Base-by-base conservation (phyloP, 2,113 vertebrate genomes). In the Tamias sibiricus region DNA sequence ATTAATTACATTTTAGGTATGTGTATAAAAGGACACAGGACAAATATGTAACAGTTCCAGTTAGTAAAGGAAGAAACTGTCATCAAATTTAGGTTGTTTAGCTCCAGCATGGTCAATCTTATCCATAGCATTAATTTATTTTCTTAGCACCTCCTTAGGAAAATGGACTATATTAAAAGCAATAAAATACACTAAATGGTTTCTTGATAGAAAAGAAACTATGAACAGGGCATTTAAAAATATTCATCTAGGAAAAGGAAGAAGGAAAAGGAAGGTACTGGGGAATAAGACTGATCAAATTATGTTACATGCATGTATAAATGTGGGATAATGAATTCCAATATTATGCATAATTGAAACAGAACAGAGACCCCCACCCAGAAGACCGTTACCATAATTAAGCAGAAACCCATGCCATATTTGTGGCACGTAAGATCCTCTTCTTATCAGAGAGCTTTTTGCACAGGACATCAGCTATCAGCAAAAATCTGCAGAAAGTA, bases 1-100 rank as follows among this genome's bases (percentile, higher is more conserved):
- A 44, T 77, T 90, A 91, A 32, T 77, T 91, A 12, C 7, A n/a
- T 92, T 69, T 83, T 44, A 74, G 11, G 68, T 32, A 57, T n/a
- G 40, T 35, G 74, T 24, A 96, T 89, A 85, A 75, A 47, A 95
- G 90, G 17, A 68, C 54, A 91, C 32, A 77, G 22, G 32, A 90
- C 11, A 81, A 91, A 71, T 86, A 71, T 47, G 5, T 28, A 77
- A 66, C 20, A n/a, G 7, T 69, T 42, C 35, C n/a, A 72, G 30
- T 84, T 80, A 66, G 8, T 84, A 72, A 87, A 77, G 85, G 44
- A 93, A 77, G 28, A 12, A 85, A 90, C 13, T 20, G 76, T 47
- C 59, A 87, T 87, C 42, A 57, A 97, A 83, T 32, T 87, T 16
- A 77, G 22, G 35, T 57, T 85, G 22, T 40, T 85, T 85, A 59